Evolutionary conservation across 2,113 vertebrate species (phyloP).

Genomic region (Micronycteris hirsuta): DNA sequence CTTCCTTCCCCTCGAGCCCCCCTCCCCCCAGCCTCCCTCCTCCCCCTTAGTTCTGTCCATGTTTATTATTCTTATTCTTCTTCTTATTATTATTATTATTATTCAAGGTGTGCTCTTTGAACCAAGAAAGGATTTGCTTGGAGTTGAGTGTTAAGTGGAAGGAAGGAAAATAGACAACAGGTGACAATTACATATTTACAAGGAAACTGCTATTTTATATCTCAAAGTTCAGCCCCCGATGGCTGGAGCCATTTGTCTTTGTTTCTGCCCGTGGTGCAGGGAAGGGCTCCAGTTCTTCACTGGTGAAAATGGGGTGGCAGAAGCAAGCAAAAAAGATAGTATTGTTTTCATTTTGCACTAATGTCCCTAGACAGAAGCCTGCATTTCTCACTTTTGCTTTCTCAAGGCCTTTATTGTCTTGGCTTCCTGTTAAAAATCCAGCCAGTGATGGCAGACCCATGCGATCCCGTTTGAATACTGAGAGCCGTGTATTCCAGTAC

Average conservation of each 20-base stretch:
- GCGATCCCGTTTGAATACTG: slow-evolving; percentile 78
- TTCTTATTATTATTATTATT: background rate
- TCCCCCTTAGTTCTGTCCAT: no score
- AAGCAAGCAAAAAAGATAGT: slow-evolving; percentile 77
- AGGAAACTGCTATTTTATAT: slow-evolving; percentile 50
- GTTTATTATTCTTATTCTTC: no score
- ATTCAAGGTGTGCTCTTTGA: background rate
- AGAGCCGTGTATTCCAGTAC: slow-evolving; percentile 81
- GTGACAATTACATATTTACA: slow-evolving; percentile 9
- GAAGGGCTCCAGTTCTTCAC: slow-evolving; percentile 78
- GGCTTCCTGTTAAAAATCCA: slow-evolving; percentile 82
- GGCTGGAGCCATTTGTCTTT: slow-evolving; percentile 59
- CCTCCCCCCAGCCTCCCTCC: no score
- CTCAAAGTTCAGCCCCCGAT: slow-evolving; percentile 36
- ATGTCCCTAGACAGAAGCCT: slow-evolving; percentile 75
- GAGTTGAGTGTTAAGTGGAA: background rate
- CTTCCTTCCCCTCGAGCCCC: no score
- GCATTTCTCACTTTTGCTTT: slow-evolving; percentile 83
- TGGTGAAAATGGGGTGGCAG: slow-evolving; percentile 78
- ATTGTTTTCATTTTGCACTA: slow-evolving; percentile 79
- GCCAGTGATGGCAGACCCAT: slow-evolving; percentile 74
- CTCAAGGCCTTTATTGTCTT: slow-evolving; percentile 82
- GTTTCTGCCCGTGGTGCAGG: slow-evolving; percentile 64
- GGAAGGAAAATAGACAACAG: background rate
- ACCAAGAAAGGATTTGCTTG: background rate